These are phyloP conservation scores for Dendrolimus kikuchii DNA, from an alignment of 1,140 invertebrate species.

Conservation along the genomic window DNA sequence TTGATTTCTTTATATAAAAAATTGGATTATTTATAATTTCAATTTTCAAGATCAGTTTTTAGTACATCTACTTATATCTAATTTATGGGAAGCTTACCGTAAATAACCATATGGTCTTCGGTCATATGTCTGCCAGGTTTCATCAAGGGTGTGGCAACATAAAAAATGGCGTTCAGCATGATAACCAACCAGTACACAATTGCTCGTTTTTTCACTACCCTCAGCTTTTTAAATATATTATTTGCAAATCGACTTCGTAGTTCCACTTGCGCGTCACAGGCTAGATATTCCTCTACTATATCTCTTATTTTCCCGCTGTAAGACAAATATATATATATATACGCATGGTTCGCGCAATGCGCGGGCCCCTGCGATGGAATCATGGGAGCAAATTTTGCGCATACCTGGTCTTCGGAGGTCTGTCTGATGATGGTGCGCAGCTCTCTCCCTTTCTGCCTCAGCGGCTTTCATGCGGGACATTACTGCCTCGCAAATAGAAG, in stretches of 20 bases:
- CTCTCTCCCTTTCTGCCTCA: no score
- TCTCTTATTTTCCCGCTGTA: conserved; percentile 10
- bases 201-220: conserved; percentile 32
- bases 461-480: no score
- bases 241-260: conserved; percentile 20
- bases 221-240: conserved; percentile 25
- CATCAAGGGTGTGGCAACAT: conserved; percentile 24
- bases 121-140: conserved; percentile 33
- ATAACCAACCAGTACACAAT: conserved; percentile 33
- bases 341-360: no score
- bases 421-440: no score
- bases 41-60: no score
- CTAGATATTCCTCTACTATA: conserved; percentile 27
- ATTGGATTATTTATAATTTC: no score
- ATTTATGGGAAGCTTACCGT: conserved; percentile 23
- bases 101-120: conserved; percentile 34
- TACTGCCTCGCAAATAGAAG: no score
- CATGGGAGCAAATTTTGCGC: no score
- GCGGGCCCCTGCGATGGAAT: no score
- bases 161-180: conserved; percentile 25
- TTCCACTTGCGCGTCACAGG: conserved; percentile 18
- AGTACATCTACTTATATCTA: no score
- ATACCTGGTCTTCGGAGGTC: no score
- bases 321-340: background rate
- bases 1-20: no score